These are phyloP conservation scores for Rhodeus uyekii DNA, from an alignment of 2,797 vertebrate genomes.

Conservation along the genomic window DNA sequence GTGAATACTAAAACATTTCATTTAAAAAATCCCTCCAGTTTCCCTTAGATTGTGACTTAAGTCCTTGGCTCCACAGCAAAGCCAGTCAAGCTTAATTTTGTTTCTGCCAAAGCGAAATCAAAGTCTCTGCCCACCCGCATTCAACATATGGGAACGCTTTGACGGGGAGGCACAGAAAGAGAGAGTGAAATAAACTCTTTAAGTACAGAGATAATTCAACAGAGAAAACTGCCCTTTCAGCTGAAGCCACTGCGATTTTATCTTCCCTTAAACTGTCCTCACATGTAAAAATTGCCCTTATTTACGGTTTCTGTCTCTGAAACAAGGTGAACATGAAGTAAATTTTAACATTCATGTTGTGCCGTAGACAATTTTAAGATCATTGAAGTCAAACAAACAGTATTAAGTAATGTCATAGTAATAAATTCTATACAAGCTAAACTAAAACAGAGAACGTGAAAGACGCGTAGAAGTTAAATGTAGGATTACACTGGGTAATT, in stretches of 20 bases:
- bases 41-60: constrained; percentile 45
- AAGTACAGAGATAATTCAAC: constrained; percentile 51
- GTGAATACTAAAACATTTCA: constrained; percentile 30
- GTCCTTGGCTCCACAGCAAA: constrained; percentile 44
- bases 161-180: constrained; percentile 16
- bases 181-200: constrained; percentile 52
- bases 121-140: constrained; percentile 68
- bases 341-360: constrained; percentile 8
- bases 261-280: constrained; percentile 42
- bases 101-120: constrained; percentile 63
- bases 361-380: not conserved
- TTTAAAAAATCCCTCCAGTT: constrained; percentile 34
- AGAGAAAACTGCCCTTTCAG: constrained; percentile 49
- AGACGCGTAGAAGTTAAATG: not conserved
- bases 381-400: not conserved
- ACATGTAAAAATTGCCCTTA: not conserved
- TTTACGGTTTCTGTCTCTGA: not conserved
- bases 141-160: constrained; percentile 75
- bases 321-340: not conserved
- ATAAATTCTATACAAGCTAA: not conserved
- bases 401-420: not conserved
- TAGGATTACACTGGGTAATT: not conserved
- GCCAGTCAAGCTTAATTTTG: constrained; percentile 58
- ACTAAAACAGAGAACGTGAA: not conserved
- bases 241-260: constrained; percentile 24